Percentiles rank a stretch among this genome's conserved stretches.
Conservation (phyloP, 2,888 invertebrate species). For the Amblyteles armatorius region DNA sequence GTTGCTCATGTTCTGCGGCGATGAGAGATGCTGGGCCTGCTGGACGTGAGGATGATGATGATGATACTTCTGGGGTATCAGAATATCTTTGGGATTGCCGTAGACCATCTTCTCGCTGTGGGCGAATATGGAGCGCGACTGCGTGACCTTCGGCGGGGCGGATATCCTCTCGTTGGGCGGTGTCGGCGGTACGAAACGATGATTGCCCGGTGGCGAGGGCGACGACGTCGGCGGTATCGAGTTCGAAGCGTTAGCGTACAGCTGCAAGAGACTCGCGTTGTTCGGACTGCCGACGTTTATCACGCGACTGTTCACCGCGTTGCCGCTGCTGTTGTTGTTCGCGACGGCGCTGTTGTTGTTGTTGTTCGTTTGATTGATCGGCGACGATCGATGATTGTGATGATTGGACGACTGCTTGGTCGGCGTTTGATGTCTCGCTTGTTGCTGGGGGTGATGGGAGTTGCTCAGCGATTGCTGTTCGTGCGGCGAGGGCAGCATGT, state of each 20-base stretch:
- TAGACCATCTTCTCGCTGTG: slow-evolving; percentile 89
- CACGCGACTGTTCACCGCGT: slow-evolving; percentile 74
- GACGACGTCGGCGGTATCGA: slow-evolving; percentile 65
- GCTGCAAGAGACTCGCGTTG: slow-evolving; percentile 78
- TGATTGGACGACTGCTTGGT: slow-evolving; percentile 36
- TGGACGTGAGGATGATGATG: slow-evolving; percentile 78
- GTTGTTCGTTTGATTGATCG: slow-evolving; percentile 59
- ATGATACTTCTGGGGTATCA: slow-evolving; percentile 86
- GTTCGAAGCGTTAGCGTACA: slow-evolving; percentile 78
- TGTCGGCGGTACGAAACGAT: slow-evolving; percentile 77
- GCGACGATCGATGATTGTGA: slow-evolving; percentile 35
- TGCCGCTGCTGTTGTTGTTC: slow-evolving; percentile 55
- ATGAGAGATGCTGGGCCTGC: slow-evolving; percentile 41
- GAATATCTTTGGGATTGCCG: slow-evolving; percentile 90
- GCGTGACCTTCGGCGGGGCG: slow-evolving; percentile 87
- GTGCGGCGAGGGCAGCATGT: slow-evolving; percentile 82
- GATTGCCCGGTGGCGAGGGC: slow-evolving; percentile 67
- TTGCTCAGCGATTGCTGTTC: slow-evolving; percentile 68
- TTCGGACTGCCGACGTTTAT: slow-evolving; percentile 81
- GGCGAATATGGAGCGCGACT: slow-evolving; percentile 89
- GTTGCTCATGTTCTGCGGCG: slow-evolving; percentile 55
- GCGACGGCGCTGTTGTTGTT: slow-evolving; percentile 65
- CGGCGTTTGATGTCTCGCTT: slow-evolving; percentile 38
- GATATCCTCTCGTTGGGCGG: slow-evolving; percentile 78
- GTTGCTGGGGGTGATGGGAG: slow-evolving; percentile 63